phyloP scores from a whole-genome alignment of 2,113 vertebrate genomes.

The Ibidorhyncha struthersii region DNA sequence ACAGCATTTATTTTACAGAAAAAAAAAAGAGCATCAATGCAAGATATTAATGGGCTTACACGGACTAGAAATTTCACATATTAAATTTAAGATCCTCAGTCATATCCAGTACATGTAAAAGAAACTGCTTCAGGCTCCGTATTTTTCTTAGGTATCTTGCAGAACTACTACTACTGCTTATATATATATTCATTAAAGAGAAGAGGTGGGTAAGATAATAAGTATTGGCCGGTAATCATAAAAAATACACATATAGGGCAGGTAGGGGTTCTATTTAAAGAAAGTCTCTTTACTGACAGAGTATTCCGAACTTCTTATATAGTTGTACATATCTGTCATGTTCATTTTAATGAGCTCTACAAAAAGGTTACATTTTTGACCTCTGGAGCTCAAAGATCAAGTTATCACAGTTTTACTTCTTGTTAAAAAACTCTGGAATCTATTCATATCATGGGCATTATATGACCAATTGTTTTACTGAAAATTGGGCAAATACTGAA shows the following conservation, averaged over 20 bases:
- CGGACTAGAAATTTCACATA: too few species aligned
- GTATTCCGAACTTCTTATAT: neutral
- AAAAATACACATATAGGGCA: neutral
- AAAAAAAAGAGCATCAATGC: too few species aligned
- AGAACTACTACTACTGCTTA: neutral
- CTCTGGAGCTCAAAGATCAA: constrained; percentile 48
- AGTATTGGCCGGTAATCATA: neutral
- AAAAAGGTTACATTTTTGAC: constrained; percentile 36
- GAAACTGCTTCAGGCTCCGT: too few species aligned
- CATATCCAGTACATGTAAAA: too few species aligned
- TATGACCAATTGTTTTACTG: constrained; percentile 27
- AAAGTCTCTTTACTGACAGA: neutral
- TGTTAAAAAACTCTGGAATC: constrained; percentile 28
- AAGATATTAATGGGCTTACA: too few species aligned
- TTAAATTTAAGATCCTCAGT: too few species aligned
- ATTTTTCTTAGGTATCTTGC: too few species aligned
- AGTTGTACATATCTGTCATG: neutral
- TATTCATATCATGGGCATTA: constrained; percentile 13
- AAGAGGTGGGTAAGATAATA: neutral
- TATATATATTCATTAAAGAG: neutral
- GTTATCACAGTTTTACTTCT: constrained; percentile 23
- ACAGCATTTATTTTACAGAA: too few species aligned
- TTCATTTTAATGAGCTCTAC: constrained; percentile 61
- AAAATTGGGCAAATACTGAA: constrained; percentile 31
- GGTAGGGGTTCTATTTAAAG: neutral